Evolutionary conservation across 2,888 invertebrate species (phyloP), one percentile per base, ranked within the genome.

Genomic region (Chorisops tibialis): DNA sequence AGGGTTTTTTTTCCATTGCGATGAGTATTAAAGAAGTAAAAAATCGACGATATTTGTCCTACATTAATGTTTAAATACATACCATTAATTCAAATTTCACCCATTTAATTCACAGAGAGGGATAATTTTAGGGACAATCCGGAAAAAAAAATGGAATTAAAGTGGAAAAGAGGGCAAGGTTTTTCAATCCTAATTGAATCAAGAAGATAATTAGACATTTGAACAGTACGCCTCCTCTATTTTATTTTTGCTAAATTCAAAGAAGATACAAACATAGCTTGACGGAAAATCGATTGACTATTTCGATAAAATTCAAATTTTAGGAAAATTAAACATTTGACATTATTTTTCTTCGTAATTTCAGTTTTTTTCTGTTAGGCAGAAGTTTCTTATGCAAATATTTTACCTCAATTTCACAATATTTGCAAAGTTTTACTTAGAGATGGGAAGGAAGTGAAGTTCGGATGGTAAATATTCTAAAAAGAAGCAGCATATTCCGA

Each of bases 351-450:
- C 30, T 30, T 7, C 7, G 1, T 9, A 5, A 30, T 30, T 30
- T 30, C 30, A 5, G 7, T 7, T 19, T 19, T 14, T 19, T 9
- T 9, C n/a, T n/a, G n/a, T n/a, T n/a, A n/a, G n/a, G 16, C 2
- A 49, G 6, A 48, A 49, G 16, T 52, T 16, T 38, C 22, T 52
- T 41, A 52, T 52, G 52, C 18, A 52, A 52, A 52, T 52, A 52
- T 52, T 52, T 52, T 52, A 52, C 52, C 52, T 38, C 38, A 38
- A 52, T 52, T 52, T 52, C 14, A 24, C 52, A 41, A 52, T 52
- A 52, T 41, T 38, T 38, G 41, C n/a, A n/a, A 18, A 18, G 16
- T 41, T 41, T 16, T 16, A 7, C 12, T 41, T 14, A 6, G 41
- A 2, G 7, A 5, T 7, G 30, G 9, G 30, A 30, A 30, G 7